phyloP scores from a whole-genome alignment of 2,113 vertebrate genomes.

The Lepus americanus region DNA sequence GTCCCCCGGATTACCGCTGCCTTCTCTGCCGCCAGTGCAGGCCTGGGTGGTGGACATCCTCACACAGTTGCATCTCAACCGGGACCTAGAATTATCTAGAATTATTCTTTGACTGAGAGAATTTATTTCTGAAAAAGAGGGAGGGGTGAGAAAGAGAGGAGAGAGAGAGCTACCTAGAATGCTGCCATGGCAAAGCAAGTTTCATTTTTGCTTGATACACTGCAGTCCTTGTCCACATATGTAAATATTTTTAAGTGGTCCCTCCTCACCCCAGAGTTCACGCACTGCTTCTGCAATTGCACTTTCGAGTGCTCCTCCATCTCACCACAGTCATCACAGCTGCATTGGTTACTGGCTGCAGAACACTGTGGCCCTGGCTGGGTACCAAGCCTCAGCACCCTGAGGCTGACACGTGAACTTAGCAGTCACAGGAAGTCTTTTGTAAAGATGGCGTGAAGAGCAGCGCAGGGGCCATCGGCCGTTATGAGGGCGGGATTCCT shows the following conservation, averaged over 20 bases:
- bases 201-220: not conserved
- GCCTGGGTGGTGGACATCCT: not conserved
- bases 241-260: not conserved
- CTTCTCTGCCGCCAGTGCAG: not conserved
- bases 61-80: not conserved
- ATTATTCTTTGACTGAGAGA: not conserved
- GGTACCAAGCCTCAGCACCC: not conserved
- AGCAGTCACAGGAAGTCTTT: not conserved
- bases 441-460: not conserved
- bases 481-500: not conserved
- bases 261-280: not conserved
- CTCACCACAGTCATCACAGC: not conserved
- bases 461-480: not conserved
- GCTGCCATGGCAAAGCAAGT: not conserved
- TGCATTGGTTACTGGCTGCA: not conserved
- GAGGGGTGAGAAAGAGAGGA: not conserved
- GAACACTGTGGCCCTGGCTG: not conserved
- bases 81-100: too few relatives aligned
- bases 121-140: not conserved
- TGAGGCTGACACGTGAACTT: not conserved
- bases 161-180: not conserved
- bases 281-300: not conserved
- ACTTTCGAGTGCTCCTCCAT: not conserved
- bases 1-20: not conserved
- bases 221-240: not conserved